These are phyloP conservation scores for Phoronis australis DNA, from an alignment of 2,888 invertebrate species.

Conservation along the genomic window DNA sequence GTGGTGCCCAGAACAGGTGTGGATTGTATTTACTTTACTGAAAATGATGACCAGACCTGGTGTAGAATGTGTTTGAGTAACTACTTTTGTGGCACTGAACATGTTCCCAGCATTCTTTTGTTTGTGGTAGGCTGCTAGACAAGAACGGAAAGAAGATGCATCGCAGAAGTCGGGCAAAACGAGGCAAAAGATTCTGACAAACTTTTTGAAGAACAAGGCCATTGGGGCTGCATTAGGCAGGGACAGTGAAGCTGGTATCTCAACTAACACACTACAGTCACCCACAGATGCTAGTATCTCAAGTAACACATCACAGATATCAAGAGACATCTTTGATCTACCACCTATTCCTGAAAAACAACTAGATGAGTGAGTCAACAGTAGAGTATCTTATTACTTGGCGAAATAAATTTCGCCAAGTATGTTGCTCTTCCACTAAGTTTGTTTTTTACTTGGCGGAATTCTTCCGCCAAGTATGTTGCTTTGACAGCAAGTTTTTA, in stretches of 20 bases:
- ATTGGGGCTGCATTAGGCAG: slow-evolving; percentile 54
- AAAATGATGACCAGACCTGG: neutral
- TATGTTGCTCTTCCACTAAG: no score
- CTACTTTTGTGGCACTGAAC: no score
- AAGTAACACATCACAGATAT: no score
- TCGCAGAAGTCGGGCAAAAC: slow-evolving; percentile 68
- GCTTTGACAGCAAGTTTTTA: no score
- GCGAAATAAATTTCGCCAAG: no score
- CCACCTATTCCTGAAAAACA: slow-evolving; percentile 48
- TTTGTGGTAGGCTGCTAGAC: slow-evolving; percentile 64
- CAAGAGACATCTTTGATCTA: slow-evolving; percentile 51
- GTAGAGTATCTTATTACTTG: no score
- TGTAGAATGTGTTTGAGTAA: neutral
- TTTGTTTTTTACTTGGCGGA: no score
- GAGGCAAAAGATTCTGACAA: slow-evolving; percentile 67
- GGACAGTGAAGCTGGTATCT: slow-evolving; percentile 18
- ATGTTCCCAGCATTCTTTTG: no score
- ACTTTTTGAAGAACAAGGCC: slow-evolving; percentile 73
- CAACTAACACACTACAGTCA: no score
- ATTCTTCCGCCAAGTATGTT: no score
- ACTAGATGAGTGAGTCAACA: no score
- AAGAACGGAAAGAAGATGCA: slow-evolving; percentile 65
- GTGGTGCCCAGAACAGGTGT: neutral
- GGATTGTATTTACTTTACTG: neutral
- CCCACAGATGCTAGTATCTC: no score